Base-by-base conservation (phyloP, 2,888 invertebrate genomes). In the Atrina japonica region DNA sequence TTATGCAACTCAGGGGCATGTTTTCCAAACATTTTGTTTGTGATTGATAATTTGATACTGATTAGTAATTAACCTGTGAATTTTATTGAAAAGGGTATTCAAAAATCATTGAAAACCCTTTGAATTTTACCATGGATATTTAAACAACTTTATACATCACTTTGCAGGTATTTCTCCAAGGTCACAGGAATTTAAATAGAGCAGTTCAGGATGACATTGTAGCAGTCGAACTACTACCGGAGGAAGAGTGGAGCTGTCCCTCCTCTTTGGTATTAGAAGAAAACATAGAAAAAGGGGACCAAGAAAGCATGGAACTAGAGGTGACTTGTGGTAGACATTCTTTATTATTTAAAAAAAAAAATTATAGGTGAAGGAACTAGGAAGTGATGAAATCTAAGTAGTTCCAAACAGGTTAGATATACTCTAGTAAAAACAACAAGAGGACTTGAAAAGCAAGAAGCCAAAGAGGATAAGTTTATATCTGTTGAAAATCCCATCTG, bases 131-230 rank as follows among this genome's bases (percentile, higher is more conserved):
- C 1, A 11, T 41, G 41, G 41, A 14, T 1, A 47, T 47, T 21
- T 47, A 18, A 14, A 47, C 0, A 47, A 47, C 18, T n/a, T 69
- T 35, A 21, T 61, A 5, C n/a, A 53, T 52, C 18, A 58, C 7
- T 18, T 60, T 70, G 0, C 69, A 87, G 87, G 80, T 89, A 5
- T 88, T 90, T 73, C 73, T 90, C 35, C 88, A 89, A 81, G 89
- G 89, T 14, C 81, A 86, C 56, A 70, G 76, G 64, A 83, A 87
- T 66, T 77, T 98, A 66, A 99, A 99, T 91, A 93, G 99, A 73
- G 96, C 97, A 2, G 95, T 99, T 0, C 96, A 99, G 89, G 98
- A 97, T 5, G 99, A 99, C 88, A 92, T 95, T 47, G 98, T 99
- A 5, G 99, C 97, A 5, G 92, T 99, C 63, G 94, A 97, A 91